These are phyloP conservation scores for Apamea sordens DNA, from an alignment of 2,888 invertebrate species.

Conservation along the genomic window DNA sequence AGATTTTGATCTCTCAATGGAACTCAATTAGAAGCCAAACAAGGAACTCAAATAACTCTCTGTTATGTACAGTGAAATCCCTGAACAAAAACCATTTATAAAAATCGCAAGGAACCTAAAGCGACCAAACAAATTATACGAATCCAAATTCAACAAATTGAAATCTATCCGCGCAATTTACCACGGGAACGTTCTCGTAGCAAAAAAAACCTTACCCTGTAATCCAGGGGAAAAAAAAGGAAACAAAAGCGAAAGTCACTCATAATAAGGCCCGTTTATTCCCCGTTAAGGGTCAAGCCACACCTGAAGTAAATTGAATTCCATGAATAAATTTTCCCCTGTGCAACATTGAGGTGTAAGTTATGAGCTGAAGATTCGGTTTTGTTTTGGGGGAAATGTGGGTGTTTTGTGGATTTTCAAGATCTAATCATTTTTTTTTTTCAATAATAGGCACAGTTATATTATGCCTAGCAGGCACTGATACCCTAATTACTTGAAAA, in stretches of 20 bases:
- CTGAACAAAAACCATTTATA: neutral
- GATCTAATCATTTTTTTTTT: neutral
- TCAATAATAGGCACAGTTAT: neutral
- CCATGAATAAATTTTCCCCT: constrained; percentile 86
- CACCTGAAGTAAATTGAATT: constrained; percentile 88
- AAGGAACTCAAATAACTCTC: neutral
- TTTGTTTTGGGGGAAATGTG: constrained; percentile 14
- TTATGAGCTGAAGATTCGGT: constrained; percentile 47
- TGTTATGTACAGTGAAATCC: neutral
- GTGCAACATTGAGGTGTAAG: constrained; percentile 67
- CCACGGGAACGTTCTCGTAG: constrained; percentile 30
- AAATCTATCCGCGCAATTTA: constrained; percentile 57
- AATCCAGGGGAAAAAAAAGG: constrained; percentile 67
- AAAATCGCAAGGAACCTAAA: constrained; percentile 20
- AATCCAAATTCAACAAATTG: constrained; percentile 56
- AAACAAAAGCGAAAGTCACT: constrained; percentile 82
- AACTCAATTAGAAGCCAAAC: neutral
- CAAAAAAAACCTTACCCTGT: constrained; percentile 46
- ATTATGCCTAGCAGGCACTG: neutral
- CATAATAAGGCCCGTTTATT: constrained; percentile 85
- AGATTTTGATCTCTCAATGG: neutral
- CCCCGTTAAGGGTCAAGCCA: constrained; percentile 87
- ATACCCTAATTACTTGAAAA: neutral
- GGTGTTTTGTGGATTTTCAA: neutral
- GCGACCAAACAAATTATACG: constrained; percentile 35